Conservation (phyloP, 2,888 invertebrate species). For the Hirudinaria manillensis region DNA sequence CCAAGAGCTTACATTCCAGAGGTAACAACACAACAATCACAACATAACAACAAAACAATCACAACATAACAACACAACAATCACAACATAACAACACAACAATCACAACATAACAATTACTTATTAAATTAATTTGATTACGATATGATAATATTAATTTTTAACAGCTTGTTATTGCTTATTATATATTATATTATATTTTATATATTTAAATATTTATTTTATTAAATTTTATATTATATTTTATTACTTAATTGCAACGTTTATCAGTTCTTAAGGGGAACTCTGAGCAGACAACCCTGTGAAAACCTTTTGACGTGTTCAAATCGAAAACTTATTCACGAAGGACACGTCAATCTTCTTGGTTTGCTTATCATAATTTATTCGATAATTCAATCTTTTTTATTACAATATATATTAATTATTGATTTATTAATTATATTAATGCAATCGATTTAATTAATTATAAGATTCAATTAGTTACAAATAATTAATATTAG, state of each 20-base stretch:
- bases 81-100: no score
- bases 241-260: not conserved
- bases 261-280: conserved; percentile 57
- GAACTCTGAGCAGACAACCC: conserved; percentile 60
- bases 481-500: no score
- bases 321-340: conserved; percentile 55
- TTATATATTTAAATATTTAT: not conserved
- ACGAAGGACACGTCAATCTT: conserved; percentile 57
- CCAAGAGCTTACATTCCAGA: conserved; percentile 60
- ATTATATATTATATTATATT: no score
- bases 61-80: no score
- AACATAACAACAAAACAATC: no score
- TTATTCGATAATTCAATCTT: not conserved
- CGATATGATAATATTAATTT: no score
- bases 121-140: no score
- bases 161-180: no score
- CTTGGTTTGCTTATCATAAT: conserved; percentile 49
- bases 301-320: conserved; percentile 62
- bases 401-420: not conserved
- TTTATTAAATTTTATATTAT: not conserved
- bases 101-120: not conserved
- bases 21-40: conserved; percentile 44
- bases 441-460: no score
- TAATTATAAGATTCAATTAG: no score
- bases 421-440: no score